Percentiles rank a stretch among this genome's conserved stretches.
Evolutionary conservation across 2,888 invertebrate genomes (phyloP).

Genomic region (Tenthredo mesomela): DNA sequence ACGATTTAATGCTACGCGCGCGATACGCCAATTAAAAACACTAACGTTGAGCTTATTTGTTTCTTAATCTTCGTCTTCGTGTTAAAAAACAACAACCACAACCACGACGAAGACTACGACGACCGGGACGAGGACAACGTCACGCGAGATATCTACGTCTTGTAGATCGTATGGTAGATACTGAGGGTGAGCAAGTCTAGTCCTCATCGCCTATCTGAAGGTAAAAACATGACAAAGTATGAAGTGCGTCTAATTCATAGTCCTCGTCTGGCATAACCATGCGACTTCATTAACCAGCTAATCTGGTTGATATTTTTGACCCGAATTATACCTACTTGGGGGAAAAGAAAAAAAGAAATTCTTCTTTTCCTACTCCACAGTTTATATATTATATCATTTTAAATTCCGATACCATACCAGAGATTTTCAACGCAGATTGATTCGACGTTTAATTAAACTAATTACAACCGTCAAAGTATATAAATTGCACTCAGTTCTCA

Average conservation of each 20-base stretch:
- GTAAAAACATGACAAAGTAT: conserved; percentile 47
- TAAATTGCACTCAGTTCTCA: conserved; percentile 17
- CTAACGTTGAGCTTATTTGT: conserved; percentile 50
- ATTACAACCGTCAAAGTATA: conserved; percentile 49
- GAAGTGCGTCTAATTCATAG: conserved; percentile 49
- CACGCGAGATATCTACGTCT: conserved; percentile 40
- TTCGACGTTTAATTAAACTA: conserved; percentile 49
- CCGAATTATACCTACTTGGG: conserved; percentile 3
- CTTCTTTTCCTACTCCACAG: background rate
- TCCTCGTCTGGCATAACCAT: conserved; percentile 39
- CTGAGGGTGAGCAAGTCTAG: conserved; percentile 34
- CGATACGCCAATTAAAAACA: conserved; percentile 50
- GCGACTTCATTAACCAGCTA: conserved; percentile 51
- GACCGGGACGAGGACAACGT: background rate
- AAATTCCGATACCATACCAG: conserved; percentile 30
- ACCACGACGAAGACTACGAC: background rate
- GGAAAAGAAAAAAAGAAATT: background rate
- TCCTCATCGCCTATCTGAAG: conserved; percentile 44
- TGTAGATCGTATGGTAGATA: conserved; percentile 43
- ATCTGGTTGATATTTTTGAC: conserved; percentile 50
- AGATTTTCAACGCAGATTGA: conserved; percentile 34
- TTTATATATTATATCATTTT: background rate
- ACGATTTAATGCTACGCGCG: conserved; percentile 42
- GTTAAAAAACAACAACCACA: background rate
- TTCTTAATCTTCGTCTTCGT: conserved; percentile 43